A percentile compares a stretch with the other conserved stretches of the same genome.
These are phyloP conservation scores for Belgica antarctica DNA, from an alignment of 2,888 invertebrate species.

Conservation along the genomic window DNA sequence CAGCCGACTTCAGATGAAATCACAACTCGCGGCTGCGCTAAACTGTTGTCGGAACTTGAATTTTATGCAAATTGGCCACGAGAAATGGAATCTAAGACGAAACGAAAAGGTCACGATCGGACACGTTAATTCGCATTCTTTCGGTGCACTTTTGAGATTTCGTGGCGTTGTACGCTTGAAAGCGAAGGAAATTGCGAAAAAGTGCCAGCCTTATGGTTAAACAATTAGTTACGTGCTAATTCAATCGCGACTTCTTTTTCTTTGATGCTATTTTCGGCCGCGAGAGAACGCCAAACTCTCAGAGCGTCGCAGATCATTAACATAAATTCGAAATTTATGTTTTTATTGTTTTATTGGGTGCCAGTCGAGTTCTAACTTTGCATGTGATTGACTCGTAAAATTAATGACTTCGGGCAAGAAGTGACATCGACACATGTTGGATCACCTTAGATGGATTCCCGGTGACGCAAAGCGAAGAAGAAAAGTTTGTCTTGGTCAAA, in stretches of 20 bases:
- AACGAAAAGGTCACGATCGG: too few species aligned
- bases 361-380: neutral
- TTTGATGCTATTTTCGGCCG: constrained; percentile 26
- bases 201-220: constrained; percentile 25
- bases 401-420: neutral
- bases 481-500: too few species aligned
- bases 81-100: neutral
- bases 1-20: too few species aligned
- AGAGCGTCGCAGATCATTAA: neutral
- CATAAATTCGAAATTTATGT: neutral
- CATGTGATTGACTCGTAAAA: constrained; percentile 6
- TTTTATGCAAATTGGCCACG: too few species aligned
- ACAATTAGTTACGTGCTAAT: constrained; percentile 44
- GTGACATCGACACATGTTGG: neutral
- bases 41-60: too few species aligned
- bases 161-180: neutral
- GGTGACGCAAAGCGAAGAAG: too few species aligned
- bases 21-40: too few species aligned
- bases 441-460: too few species aligned
- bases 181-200: neutral
- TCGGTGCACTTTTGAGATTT: neutral
- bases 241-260: constrained; percentile 36
- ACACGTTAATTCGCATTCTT: too few species aligned
- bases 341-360: constrained; percentile 26
- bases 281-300: neutral